Percentiles rank a stretch among this genome's conserved stretches.
phyloP scores from a whole-genome alignment of 2,888 invertebrate species.

The Adelphocoris suturalis region DNA sequence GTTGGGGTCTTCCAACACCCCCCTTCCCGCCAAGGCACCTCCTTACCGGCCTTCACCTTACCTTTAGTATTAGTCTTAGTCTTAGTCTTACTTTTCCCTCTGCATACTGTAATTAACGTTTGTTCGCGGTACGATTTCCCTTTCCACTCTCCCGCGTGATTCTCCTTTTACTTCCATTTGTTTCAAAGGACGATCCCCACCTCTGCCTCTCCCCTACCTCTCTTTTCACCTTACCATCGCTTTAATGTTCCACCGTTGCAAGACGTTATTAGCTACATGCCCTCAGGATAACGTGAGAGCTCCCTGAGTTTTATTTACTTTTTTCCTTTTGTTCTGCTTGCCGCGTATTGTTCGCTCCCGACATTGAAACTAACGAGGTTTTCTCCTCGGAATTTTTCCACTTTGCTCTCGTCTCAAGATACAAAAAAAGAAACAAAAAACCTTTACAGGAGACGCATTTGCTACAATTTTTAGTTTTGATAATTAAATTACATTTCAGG shows the following conservation, averaged over 20 bases:
- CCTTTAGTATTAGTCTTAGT: slow-evolving; percentile 1
- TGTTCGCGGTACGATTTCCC: slow-evolving; percentile 58
- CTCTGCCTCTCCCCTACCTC: not conserved
- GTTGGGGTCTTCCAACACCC: slow-evolving; percentile 16
- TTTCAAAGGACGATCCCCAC: slow-evolving; percentile 43
- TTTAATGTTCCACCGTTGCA: slow-evolving; percentile 57
- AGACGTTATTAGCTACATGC: slow-evolving; percentile 68
- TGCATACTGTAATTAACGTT: slow-evolving; percentile 61
- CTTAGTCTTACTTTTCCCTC: slow-evolving; percentile 2
- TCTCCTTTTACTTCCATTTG: slow-evolving; percentile 51
- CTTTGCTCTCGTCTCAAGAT: slow-evolving; percentile 40
- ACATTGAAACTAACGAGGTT: slow-evolving; percentile 59
- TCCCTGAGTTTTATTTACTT: not conserved
- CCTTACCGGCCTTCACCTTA: not conserved
- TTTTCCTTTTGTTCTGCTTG: slow-evolving; percentile 58
- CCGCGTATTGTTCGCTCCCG: slow-evolving; percentile 54
- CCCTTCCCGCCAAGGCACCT: not conserved
- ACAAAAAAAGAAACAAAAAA: not conserved
- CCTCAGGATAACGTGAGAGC: slow-evolving; percentile 65
- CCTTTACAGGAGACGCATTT: not conserved
- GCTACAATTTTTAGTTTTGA: not conserved
- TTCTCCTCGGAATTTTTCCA: slow-evolving; percentile 47
- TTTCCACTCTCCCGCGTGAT: slow-evolving; percentile 42
- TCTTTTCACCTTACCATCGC: slow-evolving; percentile 17
- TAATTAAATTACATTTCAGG: not conserved